These are phyloP conservation scores for Mercenaria mercenaria DNA, from an alignment of 1,140 invertebrate genomes.

Conservation along the genomic window DNA sequence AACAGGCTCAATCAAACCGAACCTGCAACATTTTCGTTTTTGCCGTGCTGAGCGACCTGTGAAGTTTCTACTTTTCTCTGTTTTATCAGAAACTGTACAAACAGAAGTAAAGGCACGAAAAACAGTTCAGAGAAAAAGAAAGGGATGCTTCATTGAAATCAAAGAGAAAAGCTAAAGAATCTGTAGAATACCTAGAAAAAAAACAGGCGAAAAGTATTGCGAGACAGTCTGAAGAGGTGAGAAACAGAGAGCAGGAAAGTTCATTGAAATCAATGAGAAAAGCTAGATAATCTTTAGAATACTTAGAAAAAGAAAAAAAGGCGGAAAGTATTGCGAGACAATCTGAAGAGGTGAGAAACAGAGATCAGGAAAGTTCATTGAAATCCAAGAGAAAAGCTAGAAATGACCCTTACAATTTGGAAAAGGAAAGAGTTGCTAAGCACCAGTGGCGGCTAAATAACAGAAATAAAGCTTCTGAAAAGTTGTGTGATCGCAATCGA, in stretches of 20 bases:
- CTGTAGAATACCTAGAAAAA: too few relatives aligned
- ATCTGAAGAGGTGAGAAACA: neutral
- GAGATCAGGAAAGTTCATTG: neutral
- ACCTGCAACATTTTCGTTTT: too few relatives aligned
- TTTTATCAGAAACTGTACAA: too few relatives aligned
- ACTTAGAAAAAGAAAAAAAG: neutral
- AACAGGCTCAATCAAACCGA: too few relatives aligned
- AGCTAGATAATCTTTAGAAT: too few relatives aligned
- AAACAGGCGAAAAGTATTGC: too few relatives aligned
- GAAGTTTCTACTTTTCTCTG: too few relatives aligned
- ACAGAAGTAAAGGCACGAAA: too few relatives aligned
- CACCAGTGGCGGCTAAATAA: too few relatives aligned
- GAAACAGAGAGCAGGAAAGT: slow-evolving; percentile 14
- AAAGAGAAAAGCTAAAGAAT: neutral
- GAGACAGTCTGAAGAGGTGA: too few relatives aligned
- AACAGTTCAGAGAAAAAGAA: neutral
- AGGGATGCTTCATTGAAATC: neutral
- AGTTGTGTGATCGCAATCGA: neutral
- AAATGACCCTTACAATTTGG: neutral
- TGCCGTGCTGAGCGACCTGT: too few relatives aligned
- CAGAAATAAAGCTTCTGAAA: neutral
- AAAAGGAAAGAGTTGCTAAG: slow-evolving; percentile 56
- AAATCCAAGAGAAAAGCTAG: neutral
- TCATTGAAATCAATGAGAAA: neutral
- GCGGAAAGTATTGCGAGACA: neutral